phyloP scores from a whole-genome alignment of 2,888 invertebrate genomes.

The Acronicta aceris region DNA sequence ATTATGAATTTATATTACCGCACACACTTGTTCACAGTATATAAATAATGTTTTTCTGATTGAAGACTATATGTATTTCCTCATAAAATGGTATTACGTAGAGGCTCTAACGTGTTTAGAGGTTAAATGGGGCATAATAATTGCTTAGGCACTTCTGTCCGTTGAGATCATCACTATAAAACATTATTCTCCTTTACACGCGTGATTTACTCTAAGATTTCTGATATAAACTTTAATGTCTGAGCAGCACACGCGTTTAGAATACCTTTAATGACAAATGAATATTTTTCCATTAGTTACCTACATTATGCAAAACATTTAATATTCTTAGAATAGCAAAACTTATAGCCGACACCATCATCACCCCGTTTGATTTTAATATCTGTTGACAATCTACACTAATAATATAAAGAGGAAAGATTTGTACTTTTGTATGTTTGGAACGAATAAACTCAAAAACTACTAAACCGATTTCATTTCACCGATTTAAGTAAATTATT shows the following conservation, averaged over 20 bases:
- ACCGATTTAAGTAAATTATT: too few species aligned
- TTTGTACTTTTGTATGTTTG: too few species aligned
- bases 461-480: too few species aligned
- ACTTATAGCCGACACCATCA: constrained; percentile 23
- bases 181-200: constrained; percentile 63
- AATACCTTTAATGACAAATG: constrained; percentile 34
- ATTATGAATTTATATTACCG: constrained; percentile 4
- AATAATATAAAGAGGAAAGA: too few species aligned
- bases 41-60: constrained; percentile 21
- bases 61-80: constrained; percentile 32
- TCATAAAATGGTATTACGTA: constrained; percentile 37
- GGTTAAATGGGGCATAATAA: constrained; percentile 64
- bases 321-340: constrained; percentile 33
- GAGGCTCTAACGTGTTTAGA: constrained; percentile 46
- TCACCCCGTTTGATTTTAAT: constrained; percentile 31
- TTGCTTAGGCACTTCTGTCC: constrained; percentile 53
- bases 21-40: constrained; percentile 3
- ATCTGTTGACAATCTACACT: constrained; percentile 1
- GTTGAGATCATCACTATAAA: constrained; percentile 76
- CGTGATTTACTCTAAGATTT: constrained; percentile 58
- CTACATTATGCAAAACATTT: constrained; percentile 21
- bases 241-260: constrained; percentile 36
- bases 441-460: too few species aligned
- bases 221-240: constrained; percentile 46
- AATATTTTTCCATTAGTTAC: constrained; percentile 50